These are phyloP conservation scores for Synanthedon myopaeformis DNA, from an alignment of 2,888 invertebrate genomes.

Conservation along the genomic window DNA sequence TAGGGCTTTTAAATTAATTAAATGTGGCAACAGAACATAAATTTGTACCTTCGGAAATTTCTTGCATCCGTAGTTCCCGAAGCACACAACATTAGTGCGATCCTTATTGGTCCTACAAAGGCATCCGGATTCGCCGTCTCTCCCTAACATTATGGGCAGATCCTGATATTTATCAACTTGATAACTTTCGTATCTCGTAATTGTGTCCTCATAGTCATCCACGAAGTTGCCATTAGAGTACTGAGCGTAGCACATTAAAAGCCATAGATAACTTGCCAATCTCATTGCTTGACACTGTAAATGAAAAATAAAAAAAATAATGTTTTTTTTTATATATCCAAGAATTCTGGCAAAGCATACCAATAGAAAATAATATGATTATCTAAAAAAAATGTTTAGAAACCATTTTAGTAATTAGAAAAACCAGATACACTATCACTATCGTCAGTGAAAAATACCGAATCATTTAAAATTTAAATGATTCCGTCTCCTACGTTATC, in stretches of 20 bases:
- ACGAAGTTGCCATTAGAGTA: conserved; percentile 35
- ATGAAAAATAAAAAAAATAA: neutral
- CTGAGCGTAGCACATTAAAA: conserved; percentile 48
- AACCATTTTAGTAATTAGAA: too few relatives aligned
- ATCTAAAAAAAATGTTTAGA: too few relatives aligned
- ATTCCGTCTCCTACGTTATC: too few relatives aligned
- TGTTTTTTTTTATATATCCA: too few relatives aligned
- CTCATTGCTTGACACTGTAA: conserved; percentile 24
- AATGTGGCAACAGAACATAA: neutral
- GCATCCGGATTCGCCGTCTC: conserved; percentile 56
- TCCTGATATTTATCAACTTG: conserved; percentile 25
- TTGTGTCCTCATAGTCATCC: conserved; percentile 38
- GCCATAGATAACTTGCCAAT: conserved; percentile 39
- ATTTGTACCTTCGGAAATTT: conserved; percentile 52
- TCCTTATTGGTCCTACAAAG: conserved; percentile 50
- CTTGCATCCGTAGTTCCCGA: conserved; percentile 62
- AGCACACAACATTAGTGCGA: conserved; percentile 52
- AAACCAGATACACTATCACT: too few relatives aligned
- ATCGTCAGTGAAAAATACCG: too few relatives aligned
- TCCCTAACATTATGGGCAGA: conserved; percentile 40
- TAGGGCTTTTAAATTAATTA: neutral
- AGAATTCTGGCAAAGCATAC: too few relatives aligned
- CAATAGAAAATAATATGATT: too few relatives aligned
- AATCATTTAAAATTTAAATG: too few relatives aligned
- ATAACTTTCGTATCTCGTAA: conserved; percentile 24